Evolutionary conservation across 1,140 invertebrate species (phyloP).

Genomic region (Bicyclus anynana): DNA sequence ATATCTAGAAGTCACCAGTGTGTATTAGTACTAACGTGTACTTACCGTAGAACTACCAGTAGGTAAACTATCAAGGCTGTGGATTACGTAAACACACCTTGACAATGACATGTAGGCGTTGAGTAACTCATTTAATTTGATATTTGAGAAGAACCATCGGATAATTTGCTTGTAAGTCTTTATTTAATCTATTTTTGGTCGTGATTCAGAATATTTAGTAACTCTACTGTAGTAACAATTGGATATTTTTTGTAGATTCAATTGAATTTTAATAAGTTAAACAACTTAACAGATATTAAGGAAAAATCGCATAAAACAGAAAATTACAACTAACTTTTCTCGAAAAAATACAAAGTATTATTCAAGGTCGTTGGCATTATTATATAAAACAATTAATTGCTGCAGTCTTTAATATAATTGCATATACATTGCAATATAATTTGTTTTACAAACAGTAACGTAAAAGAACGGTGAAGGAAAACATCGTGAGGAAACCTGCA

Average conservation of each 20-base stretch:
- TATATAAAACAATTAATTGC: no score
- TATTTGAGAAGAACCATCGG: background rate
- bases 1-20: background rate
- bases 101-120: constrained; percentile 24
- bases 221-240: background rate
- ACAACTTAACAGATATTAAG: no score
- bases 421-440: no score
- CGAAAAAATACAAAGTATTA: no score
- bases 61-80: constrained; percentile 16
- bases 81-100: constrained; percentile 29
- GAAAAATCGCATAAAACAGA: no score
- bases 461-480: no score
- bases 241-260: no score
- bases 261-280: background rate
- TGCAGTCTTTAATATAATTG: no score
- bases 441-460: no score
- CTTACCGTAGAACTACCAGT: constrained; percentile 12
- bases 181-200: background rate
- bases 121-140: constrained; percentile 3
- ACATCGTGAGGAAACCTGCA: no score
- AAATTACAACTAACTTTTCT: no score
- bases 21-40: background rate
- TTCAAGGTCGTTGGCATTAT: no score
- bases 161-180: background rate
- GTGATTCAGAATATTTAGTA: background rate